Evolutionary conservation across 2,888 invertebrate genomes (phyloP).

Genomic region (Cinara cedri): DNA sequence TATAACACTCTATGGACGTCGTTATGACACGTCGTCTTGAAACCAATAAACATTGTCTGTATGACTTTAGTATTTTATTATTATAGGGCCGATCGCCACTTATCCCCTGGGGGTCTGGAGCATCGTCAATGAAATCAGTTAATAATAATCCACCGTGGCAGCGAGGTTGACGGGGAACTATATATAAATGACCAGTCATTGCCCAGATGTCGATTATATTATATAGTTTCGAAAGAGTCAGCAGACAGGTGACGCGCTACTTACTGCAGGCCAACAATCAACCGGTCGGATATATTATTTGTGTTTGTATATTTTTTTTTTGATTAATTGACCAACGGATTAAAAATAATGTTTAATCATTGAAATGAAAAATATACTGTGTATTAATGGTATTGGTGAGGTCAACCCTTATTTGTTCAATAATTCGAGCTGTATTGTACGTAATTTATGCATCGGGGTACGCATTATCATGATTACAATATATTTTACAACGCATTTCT

Average conservation of each 20-base stretch:
- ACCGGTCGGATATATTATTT: background rate
- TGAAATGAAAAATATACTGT: background rate
- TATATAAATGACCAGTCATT: conserved; percentile 44
- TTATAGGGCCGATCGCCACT: conserved; percentile 30
- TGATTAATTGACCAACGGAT: conserved; percentile 45
- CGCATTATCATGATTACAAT: conserved; percentile 15
- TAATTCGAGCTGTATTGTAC: background rate
- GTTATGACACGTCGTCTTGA: conserved; percentile 47
- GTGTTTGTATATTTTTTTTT: background rate
- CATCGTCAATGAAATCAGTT: conserved; percentile 50
- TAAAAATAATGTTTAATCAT: conserved; percentile 46
- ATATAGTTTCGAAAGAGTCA: conserved; percentile 1
- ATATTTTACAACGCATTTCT: background rate
- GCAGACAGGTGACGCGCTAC: conserved; percentile 52
- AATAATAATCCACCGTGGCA: conserved; percentile 34
- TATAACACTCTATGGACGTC: background rate
- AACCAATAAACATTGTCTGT: conserved; percentile 53
- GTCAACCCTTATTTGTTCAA: conserved; percentile 29
- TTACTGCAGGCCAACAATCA: conserved; percentile 32
- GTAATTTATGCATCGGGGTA: conserved; percentile 48
- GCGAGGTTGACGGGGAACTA: background rate
- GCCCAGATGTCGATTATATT: conserved; percentile 48
- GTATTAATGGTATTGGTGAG: background rate
- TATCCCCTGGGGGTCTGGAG: conserved; percentile 24
- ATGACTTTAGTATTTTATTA: conserved; percentile 42